A percentile compares a stretch with the other conserved stretches of the same genome.
These are phyloP conservation scores for Salvelinus fontinalis DNA, from an alignment of 2,113 vertebrate species.

Conservation along the genomic window DNA sequence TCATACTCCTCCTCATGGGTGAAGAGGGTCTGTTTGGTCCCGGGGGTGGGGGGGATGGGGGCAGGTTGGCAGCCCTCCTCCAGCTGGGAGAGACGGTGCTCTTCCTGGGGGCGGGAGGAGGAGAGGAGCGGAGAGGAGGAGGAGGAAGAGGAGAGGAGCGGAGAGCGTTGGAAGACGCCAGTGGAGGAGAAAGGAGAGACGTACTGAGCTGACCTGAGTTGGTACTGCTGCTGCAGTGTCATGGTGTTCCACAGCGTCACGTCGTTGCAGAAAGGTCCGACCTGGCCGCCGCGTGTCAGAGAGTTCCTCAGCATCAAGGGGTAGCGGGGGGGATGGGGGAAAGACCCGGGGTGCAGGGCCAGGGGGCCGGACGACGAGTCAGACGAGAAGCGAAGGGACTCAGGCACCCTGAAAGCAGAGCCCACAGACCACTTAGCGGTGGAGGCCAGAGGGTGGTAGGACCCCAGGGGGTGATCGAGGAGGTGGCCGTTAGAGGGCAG, in stretches of 20 bases:
- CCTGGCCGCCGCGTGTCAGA: conserved; percentile 84
- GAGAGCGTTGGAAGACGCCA: conserved; percentile 83
- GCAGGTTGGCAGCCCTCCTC: conserved; percentile 82
- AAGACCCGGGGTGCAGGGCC: conserved; percentile 89
- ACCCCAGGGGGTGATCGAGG: conserved; percentile 87
- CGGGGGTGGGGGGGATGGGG: conserved; percentile 46
- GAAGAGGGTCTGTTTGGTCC: conserved; percentile 85
- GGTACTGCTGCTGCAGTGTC: conserved; percentile 97
- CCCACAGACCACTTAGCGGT: conserved; percentile 97
- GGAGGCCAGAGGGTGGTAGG: conserved; percentile 88
- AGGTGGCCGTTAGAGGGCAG: conserved; percentile 86
- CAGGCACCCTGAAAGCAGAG: conserved; percentile 93
- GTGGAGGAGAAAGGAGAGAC: conserved; percentile 87
- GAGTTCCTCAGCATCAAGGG: conserved; percentile 93
- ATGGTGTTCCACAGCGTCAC: conserved; percentile 97
- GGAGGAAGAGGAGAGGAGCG: conserved; percentile 70
- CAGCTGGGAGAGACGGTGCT: conserved; percentile 81
- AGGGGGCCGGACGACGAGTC: conserved; percentile 80
- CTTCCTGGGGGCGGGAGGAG: conserved; percentile 76
- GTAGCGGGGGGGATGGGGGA: conserved; percentile 92
- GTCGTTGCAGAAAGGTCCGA: conserved; percentile 89
- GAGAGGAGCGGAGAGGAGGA: conserved; percentile 8
- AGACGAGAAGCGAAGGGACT: conserved; percentile 86
- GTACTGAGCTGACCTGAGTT: conserved; percentile 90
- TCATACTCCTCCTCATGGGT: conserved; percentile 93